A percentile compares a stretch with the other conserved stretches of the same genome.
These are phyloP conservation scores for Gymnoscopelus braueri DNA, from an alignment of 2,797 vertebrate species.

Conservation along the genomic window DNA sequence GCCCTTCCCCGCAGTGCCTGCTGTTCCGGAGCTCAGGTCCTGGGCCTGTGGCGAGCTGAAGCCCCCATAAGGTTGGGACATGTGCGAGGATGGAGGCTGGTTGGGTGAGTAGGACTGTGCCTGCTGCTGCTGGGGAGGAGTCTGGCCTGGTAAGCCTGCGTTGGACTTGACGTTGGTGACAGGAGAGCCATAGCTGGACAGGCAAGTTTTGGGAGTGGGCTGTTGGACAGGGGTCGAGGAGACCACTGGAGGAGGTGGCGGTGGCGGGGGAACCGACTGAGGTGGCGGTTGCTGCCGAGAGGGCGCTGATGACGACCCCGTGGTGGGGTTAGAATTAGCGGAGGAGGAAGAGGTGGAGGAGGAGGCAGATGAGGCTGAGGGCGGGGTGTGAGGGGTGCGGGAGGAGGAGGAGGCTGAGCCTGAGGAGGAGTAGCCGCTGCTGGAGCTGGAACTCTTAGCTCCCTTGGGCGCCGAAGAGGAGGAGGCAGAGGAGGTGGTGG, in stretches of 20 bases:
- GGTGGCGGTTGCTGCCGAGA: slow-evolving; percentile 80
- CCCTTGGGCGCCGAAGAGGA: slow-evolving; percentile 67
- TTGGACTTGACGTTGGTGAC: slow-evolving; percentile 82
- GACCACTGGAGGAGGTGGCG: slow-evolving; percentile 67
- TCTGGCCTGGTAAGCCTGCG: slow-evolving; percentile 81
- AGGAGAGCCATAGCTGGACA: slow-evolving; percentile 76
- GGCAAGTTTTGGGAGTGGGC: slow-evolving; percentile 75
- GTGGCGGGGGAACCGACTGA: slow-evolving; percentile 69
- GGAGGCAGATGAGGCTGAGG: slow-evolving; percentile 78
- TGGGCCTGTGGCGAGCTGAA: slow-evolving; percentile 86
- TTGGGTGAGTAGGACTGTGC: slow-evolving; percentile 78
- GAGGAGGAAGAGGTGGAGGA: slow-evolving; percentile 78
- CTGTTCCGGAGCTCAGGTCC: slow-evolving; percentile 81
- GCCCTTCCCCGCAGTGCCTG: slow-evolving; percentile 60
- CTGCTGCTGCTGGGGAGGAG: slow-evolving; percentile 77
- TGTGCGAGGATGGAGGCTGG: slow-evolving; percentile 74
- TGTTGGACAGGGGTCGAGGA: slow-evolving; percentile 72
- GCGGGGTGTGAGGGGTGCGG: slow-evolving; percentile 76
- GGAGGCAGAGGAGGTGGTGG: slow-evolving; percentile 66
- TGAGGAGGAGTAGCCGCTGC: slow-evolving; percentile 86
- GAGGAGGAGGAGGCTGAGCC: slow-evolving; percentile 74
- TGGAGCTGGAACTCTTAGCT: slow-evolving; percentile 74
- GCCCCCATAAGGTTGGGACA: slow-evolving; percentile 78
- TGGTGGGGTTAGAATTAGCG: slow-evolving; percentile 71
- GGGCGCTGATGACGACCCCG: slow-evolving; percentile 69